phyloP scores from a whole-genome alignment of 64 coral and sea anemone genomes.

The Cladopsammia gracilis region DNA sequence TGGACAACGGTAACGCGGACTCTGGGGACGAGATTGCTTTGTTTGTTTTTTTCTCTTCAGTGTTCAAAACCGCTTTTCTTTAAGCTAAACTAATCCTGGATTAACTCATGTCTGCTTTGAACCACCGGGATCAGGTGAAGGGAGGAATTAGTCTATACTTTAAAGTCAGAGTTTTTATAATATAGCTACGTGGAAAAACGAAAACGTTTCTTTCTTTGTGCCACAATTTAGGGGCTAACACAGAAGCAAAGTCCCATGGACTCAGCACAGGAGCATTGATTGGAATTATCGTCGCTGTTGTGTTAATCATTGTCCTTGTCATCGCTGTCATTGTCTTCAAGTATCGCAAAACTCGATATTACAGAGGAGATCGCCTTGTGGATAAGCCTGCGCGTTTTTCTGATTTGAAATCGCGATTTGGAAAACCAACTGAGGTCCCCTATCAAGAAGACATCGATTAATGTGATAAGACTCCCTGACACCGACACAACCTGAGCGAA shows the following conservation, averaged over 20 bases:
- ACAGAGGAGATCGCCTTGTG: not conserved
- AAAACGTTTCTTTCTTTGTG: not conserved
- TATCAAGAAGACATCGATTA: constrained; percentile 30
- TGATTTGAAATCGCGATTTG: constrained; percentile 21
- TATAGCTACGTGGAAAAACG: not conserved
- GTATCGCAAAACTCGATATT: not conserved
- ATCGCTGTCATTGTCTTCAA: not conserved
- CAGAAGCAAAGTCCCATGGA: not conserved
- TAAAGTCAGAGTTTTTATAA: no score
- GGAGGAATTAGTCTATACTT: no score
- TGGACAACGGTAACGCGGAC: no score
- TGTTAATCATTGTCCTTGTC: not conserved
- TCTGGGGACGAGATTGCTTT: no score
- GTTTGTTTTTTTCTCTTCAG: no score
- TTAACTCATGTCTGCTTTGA: no score
- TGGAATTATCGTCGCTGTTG: not conserved
- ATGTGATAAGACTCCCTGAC: not conserved
- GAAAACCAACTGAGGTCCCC: not conserved
- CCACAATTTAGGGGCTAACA: not conserved
- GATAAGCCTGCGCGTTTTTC: not conserved
- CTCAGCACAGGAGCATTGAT: constrained; percentile 14
- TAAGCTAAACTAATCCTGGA: no score
- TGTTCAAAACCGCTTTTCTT: no score
- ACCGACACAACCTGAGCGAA: no score
- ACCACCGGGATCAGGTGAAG: no score